Evolutionary conservation across 2,797 vertebrate species (phyloP).

Genomic region (Acanthopagrus latus): DNA sequence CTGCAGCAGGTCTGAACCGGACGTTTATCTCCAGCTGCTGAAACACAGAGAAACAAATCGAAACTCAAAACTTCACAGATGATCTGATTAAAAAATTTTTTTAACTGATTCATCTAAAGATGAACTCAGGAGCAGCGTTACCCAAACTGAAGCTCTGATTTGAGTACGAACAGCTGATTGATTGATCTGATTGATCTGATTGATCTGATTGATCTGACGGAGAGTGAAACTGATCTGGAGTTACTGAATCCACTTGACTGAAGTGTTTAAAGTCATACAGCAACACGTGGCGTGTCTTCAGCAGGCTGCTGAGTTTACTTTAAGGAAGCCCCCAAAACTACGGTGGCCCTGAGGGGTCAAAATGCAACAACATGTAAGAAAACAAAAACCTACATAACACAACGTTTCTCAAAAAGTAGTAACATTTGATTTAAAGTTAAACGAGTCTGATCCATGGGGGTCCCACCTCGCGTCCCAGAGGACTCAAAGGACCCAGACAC

Average conservation of each 20-base stretch:
- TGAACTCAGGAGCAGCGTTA: neutral
- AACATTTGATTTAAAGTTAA: too few species aligned
- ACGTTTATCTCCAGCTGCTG: conserved; percentile 22
- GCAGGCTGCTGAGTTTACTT: conserved; percentile 6
- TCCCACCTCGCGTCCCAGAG: too few species aligned
- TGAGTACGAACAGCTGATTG: too few species aligned
- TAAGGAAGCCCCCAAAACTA: neutral
- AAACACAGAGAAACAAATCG: neutral
- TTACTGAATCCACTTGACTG: neutral
- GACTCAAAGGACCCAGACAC: too few species aligned
- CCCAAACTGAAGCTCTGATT: neutral
- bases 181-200: neutral
- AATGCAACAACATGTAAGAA: too few species aligned
- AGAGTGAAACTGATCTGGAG: neutral
- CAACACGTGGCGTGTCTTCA: neutral
- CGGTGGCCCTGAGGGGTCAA: too few species aligned
- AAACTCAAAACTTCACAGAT: neutral
- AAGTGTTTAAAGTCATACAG: conserved; percentile 14
- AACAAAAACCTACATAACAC: too few species aligned
- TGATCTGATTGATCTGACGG: neutral
- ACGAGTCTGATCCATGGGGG: too few species aligned
- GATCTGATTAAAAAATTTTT: neutral
- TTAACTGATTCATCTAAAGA: neutral
- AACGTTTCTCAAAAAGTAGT: too few species aligned
- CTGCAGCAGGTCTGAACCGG: conserved; percentile 57